Conservation (phyloP, 2,113 vertebrate species). For the Seriola dumerili region DNA sequence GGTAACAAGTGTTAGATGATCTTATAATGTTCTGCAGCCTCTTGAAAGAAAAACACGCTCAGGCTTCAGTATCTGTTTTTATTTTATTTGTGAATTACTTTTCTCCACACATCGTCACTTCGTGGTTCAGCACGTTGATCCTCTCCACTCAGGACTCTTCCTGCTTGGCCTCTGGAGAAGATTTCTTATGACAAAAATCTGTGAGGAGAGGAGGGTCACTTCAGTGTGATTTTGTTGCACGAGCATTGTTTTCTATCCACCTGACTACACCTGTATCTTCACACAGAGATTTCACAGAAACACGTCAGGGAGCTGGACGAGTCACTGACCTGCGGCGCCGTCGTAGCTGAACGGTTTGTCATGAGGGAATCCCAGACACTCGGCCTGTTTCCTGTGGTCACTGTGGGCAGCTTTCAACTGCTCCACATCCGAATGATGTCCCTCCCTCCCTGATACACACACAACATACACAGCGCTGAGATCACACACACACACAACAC, state of each 20-base stretch:
- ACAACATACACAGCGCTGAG: constrained; percentile 4
- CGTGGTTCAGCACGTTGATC: neutral
- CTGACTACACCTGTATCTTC: neutral
- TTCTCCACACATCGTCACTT: neutral
- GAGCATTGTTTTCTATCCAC: neutral
- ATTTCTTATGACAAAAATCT: constrained; percentile 45
- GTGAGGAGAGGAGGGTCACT: neutral
- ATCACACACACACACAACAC: constrained; percentile 18
- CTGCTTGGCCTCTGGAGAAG: neutral
- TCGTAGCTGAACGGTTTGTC: neutral
- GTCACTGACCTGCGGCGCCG: constrained; percentile 1
- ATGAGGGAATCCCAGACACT: neutral
- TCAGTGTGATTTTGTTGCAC: neutral
- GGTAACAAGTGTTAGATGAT: too few species aligned
- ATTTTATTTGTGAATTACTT: neutral
- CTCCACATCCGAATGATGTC: neutral
- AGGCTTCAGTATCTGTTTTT: neutral
- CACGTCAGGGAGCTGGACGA: neutral
- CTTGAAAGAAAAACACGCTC: neutral
- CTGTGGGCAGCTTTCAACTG: neutral
- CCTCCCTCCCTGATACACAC: constrained; percentile 31
- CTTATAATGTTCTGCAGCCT: too few species aligned
- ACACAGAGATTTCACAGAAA: neutral
- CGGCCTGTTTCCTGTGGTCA: neutral
- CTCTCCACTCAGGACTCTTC: neutral